Evolutionary conservation across 2,888 invertebrate genomes (phyloP), one percentile per base, ranked within the genome.

Genomic region (Nemotelus pantherinus): DNA sequence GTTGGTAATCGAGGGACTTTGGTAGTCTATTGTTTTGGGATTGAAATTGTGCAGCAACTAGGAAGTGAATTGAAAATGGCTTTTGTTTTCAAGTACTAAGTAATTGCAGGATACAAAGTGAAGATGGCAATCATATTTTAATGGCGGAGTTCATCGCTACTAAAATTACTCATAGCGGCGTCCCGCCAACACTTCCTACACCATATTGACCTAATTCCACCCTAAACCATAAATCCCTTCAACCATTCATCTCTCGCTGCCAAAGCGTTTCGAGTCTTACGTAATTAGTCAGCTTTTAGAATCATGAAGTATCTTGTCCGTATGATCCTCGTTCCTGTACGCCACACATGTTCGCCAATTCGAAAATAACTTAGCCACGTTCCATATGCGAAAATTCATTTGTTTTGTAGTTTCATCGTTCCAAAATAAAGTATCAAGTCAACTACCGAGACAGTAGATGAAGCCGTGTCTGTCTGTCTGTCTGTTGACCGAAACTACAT

Each of bases 261-360:
- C 41, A 45, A 45, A 39, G n/a, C 4, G 3, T 45, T 58, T 25
- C 65, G 47, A 4, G n/a, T 47, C 6, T 6, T 47, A 45, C 65
- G n/a, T 65, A 65, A 65, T 65, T 65, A 65, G 65, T 43, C 65
- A 65, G 65, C 65, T 65, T 45, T 47, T n/a, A 47, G 25, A 45
- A 44, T 47, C 41, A 65, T 65, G 2, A 65, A 65, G 41, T 45
- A 47, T 45, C 65, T 65, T 65, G 65, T 65, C 45, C 47, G 10
- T n/a, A 65, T 45, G 10, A n/a, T 47, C 65, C 9, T 50, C 9
- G 50, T 25, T 25, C 25, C 25, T 25, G 1, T 25, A 63, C 63
- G 63, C 63, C 3, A 47, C 7, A 25, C 45, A 65, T 47, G 65
- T 43, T 9, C 47, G 65, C 65, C 7, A 45, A 47, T 47, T 45